phyloP scores from a whole-genome alignment of 2,888 invertebrate species.

The Erebia ligea region DNA sequence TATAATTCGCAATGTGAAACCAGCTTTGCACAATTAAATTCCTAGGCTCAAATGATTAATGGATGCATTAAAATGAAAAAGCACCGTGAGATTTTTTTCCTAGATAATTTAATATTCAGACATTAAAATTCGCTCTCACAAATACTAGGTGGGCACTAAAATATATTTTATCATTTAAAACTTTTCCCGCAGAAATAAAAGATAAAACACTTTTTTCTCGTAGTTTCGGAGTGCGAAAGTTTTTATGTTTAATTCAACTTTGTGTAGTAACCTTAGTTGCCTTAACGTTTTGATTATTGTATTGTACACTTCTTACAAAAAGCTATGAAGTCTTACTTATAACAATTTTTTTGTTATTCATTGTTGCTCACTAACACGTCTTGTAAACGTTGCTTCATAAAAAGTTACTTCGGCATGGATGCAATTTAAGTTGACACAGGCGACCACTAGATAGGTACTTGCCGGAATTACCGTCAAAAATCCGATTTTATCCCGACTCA shows the following conservation, averaged over 20 bases:
- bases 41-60: conserved; percentile 39
- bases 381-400: too few relatives aligned
- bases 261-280: not conserved
- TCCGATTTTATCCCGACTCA: too few relatives aligned
- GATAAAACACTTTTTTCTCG: conserved; percentile 1
- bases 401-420: too few relatives aligned
- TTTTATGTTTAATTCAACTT: conserved; percentile 9
- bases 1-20: not conserved
- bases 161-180: conserved; percentile 14
- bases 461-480: too few relatives aligned
- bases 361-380: too few relatives aligned
- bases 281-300: not conserved
- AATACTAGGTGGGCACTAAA: conserved; percentile 9
- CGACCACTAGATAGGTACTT: too few relatives aligned
- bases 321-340: too few relatives aligned
- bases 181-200: conserved; percentile 8
- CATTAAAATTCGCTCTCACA: not conserved
- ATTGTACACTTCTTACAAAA: not conserved
- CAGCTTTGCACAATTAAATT: conserved; percentile 33
- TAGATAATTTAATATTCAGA: conserved; percentile 19
- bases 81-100: conserved; percentile 19
- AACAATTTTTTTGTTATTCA: too few relatives aligned
- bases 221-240: not conserved
- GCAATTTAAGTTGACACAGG: too few relatives aligned
- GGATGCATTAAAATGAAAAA: conserved; percentile 33